These are phyloP conservation scores for Caenorhabditis afra DNA, from an alignment of 2,888 invertebrate species.

Conservation along the genomic window DNA sequence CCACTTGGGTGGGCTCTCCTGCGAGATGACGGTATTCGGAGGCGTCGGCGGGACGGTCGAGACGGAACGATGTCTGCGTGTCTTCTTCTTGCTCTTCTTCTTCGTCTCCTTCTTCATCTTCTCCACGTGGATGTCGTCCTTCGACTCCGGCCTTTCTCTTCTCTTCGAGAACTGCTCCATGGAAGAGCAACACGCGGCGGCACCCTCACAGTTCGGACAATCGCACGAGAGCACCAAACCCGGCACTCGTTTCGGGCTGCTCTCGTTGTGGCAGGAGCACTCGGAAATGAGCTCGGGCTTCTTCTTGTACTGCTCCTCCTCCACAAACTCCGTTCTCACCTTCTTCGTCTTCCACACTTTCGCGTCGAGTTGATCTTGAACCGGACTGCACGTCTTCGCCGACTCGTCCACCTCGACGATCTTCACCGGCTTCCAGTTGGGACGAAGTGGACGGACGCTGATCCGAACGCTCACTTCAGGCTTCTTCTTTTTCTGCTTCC, in stretches of 20 bases:
- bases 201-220: slow-evolving; percentile 22
- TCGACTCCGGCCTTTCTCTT: neutral
- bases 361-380: slow-evolving; percentile 28
- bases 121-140: neutral
- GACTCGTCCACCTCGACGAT: slow-evolving; percentile 10
- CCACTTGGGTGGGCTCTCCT: slow-evolving; percentile 15
- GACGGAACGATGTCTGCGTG: neutral
- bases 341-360: slow-evolving; percentile 38
- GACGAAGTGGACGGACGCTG: slow-evolving; percentile 29
- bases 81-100: slow-evolving; percentile 3
- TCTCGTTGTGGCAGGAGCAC: neutral
- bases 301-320: neutral
- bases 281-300: neutral
- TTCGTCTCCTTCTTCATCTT: slow-evolving; percentile 18
- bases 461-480: slow-evolving; percentile 21
- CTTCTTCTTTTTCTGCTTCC: slow-evolving; percentile 11
- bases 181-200: neutral
- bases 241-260: neutral
- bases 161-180: slow-evolving; percentile 10
- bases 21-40: slow-evolving; percentile 28
- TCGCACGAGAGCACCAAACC: slow-evolving; percentile 17
- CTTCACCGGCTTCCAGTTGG: slow-evolving; percentile 45
- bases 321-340: slow-evolving; percentile 25
- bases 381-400: slow-evolving; percentile 4
- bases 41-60: neutral